Conservation (phyloP, 1,140 invertebrate species). For the Hycleus phaleratus region DNA sequence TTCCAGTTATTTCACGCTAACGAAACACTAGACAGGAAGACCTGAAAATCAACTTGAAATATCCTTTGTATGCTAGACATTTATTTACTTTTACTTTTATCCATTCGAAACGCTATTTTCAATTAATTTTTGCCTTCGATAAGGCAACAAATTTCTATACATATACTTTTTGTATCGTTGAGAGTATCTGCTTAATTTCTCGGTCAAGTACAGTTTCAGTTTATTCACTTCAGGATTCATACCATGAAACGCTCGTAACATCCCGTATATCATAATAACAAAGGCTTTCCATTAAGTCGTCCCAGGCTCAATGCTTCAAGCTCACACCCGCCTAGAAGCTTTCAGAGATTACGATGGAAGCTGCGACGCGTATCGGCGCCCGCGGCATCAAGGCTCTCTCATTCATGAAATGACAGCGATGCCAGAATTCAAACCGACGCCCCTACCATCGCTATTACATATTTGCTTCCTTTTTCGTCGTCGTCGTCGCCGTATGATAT, state of each 20-base stretch:
- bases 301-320: slow-evolving; percentile 10
- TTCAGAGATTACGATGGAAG: slow-evolving; percentile 31
- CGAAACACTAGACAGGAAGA: no score
- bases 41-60: no score
- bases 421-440: slow-evolving; percentile 5
- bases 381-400: slow-evolving; percentile 22
- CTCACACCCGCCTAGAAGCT: slow-evolving; percentile 20
- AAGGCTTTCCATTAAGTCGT: slow-evolving; percentile 13
- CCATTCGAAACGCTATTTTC: no score
- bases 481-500: no score
- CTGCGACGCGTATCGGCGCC: slow-evolving; percentile 28
- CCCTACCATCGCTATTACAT: background rate
- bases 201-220: background rate
- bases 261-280: slow-evolving; percentile 16
- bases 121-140: no score
- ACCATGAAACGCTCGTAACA: slow-evolving; percentile 6
- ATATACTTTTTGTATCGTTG: background rate
- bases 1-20: no score
- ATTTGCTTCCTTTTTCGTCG: no score
- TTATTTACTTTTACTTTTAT: no score
- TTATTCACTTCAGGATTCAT: slow-evolving; percentile 1
- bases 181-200: background rate
- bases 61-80: no score
- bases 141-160: background rate
- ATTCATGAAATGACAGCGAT: slow-evolving; percentile 30